phyloP scores from a whole-genome alignment of 1,140 invertebrate species.

The Pseudomyrmex sp. region DNA sequence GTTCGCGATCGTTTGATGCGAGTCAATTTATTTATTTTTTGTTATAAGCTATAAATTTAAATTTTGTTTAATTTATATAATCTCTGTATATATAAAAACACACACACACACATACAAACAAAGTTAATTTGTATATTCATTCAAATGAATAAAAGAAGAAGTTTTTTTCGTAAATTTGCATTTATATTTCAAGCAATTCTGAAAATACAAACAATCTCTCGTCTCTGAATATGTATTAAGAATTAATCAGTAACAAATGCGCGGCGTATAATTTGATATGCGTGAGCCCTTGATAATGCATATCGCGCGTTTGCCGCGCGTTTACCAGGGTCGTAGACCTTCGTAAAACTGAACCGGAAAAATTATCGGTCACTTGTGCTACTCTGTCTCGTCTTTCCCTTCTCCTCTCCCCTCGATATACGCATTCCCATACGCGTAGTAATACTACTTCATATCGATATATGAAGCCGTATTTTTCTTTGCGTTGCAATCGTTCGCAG shows the following conservation, averaged over 20 bases:
- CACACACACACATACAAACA: background rate
- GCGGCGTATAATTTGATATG: constrained; percentile 20
- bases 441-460: background rate
- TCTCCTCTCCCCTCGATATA: background rate
- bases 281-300: constrained; percentile 4
- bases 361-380: constrained; percentile 13
- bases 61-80: too few relatives aligned
- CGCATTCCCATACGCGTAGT: too few relatives aligned
- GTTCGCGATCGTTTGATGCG: background rate
- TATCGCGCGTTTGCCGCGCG: constrained; percentile 4
- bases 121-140: background rate
- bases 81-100: background rate
- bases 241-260: constrained; percentile 1
- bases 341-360: background rate
- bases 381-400: background rate
- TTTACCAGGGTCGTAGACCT: background rate
- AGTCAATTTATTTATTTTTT: background rate
- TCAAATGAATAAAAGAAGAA: background rate
- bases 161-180: background rate
- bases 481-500: background rate
- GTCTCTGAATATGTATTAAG: constrained; percentile 9
- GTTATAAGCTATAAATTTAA: background rate
- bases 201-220: constrained; percentile 1
- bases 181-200: constrained; percentile 1
- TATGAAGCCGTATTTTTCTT: too few relatives aligned